Conservation (phyloP, 2,797 vertebrate genomes). For the Sebastes taczanowskii region DNA sequence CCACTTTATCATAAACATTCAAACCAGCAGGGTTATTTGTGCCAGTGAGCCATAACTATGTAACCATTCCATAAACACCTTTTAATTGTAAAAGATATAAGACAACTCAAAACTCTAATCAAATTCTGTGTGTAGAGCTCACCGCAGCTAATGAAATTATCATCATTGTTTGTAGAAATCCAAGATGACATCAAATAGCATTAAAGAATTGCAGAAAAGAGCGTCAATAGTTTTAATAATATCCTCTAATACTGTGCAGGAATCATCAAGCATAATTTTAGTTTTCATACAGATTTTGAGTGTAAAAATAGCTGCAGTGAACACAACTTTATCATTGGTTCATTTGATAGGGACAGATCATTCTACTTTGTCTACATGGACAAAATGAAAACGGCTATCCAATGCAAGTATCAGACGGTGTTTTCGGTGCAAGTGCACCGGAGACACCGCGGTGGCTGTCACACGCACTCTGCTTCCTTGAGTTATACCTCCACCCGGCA, state of each 20-base stretch:
- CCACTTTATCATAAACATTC: too few relatives aligned
- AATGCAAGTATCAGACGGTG: too few relatives aligned
- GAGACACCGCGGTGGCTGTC: too few relatives aligned
- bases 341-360: too few relatives aligned
- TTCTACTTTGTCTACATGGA: too few relatives aligned
- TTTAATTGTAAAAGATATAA: neutral
- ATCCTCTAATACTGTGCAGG: neutral
- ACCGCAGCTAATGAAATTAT: neutral
- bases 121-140: neutral
- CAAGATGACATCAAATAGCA: neutral
- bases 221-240: neutral
- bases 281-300: neutral
- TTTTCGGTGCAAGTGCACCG: too few relatives aligned
- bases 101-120: neutral
- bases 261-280: neutral
- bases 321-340: rapidly evolving
- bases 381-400: too few relatives aligned
- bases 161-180: neutral
- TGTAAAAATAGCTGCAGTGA: too few relatives aligned
- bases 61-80: neutral
- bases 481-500: too few relatives aligned
- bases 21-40: neutral
- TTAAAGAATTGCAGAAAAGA: neutral
- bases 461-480: too few relatives aligned
- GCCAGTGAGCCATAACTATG: neutral